Evolutionary conservation across 2,888 invertebrate species (phyloP), one percentile per base, ranked within the genome.

Genomic region (Parapristionchus giblindavisi): DNA sequence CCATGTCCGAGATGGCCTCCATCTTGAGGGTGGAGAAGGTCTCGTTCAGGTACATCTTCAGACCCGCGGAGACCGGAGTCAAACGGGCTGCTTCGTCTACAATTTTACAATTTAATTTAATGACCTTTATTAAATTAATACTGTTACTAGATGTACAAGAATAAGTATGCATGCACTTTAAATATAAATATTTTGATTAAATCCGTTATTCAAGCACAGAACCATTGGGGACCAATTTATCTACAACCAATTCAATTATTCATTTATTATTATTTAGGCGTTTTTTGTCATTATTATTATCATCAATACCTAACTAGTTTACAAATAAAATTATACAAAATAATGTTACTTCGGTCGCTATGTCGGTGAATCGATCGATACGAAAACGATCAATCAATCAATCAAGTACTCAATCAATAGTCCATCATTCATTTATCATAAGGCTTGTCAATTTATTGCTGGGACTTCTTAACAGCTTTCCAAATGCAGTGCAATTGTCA

Each of bases 31-130:
- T 95, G 2, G 95, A 94, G 87, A 93, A 99, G 0, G 99, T 99
- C 88, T 96, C 93, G 88, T 99, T 99, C 0, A 99, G 91, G 89
- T 99, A 99, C 96, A 99, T 97, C 90, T 99, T 99, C 11, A 99
- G 90, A n/a, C 89, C 91, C 14, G 85, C 85, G 5, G 85, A 73
- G 8, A n/a, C 38, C 29, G 54, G 54, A 1, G 73, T 48, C 24
- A 73, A 17, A 21, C 60, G 29, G 17, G 73, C 60, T 21, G 48
- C 60, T 51, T 73, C 73, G 14, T 60, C 73, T 1, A n/a, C n/a
- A n/a, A 48, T n/a, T n/a, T n/a, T n/a, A n/a, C n/a, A n/a, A 51
- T 21, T 11, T n/a, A 60, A 17, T n/a, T n/a, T n/a, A n/a, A n/a
- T n/a, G n/a, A n/a, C n/a, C n/a, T n/a, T n/a, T n/a, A n/a, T n/a